These are phyloP conservation scores for Rhopalosiphum maidis DNA, from an alignment of 1,140 invertebrate species.

Conservation along the genomic window DNA sequence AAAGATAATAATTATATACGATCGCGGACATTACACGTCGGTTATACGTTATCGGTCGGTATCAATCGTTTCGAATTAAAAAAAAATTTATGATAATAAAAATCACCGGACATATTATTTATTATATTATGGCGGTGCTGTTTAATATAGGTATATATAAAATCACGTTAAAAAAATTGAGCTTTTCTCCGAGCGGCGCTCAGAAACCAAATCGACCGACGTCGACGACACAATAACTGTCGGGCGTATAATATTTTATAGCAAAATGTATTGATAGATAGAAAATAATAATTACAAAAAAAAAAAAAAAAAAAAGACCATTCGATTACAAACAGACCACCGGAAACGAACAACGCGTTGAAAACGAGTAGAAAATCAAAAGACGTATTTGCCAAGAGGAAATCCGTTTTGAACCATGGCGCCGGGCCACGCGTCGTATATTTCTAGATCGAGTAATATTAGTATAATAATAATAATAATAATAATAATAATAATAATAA, in stretches of 20 bases:
- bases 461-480: conserved; percentile 26
- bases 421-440: background rate
- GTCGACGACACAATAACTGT: background rate
- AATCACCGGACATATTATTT: background rate
- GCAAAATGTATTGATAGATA: background rate
- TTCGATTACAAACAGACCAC: background rate
- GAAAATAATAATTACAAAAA: background rate
- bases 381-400: background rate
- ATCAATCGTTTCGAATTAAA: background rate
- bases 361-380: background rate
- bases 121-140: background rate
- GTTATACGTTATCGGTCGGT: background rate
- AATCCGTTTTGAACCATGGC: conserved; percentile 35
- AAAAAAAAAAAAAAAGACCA: background rate
- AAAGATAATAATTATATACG: background rate
- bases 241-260: background rate
- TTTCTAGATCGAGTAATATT: background rate
- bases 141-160: background rate
- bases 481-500: background rate
- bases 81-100: background rate
- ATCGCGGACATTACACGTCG: background rate
- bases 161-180: conserved; percentile 37
- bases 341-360: background rate
- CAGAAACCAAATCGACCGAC: background rate
- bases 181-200: background rate